phyloP scores from a whole-genome alignment of 2,888 invertebrate genomes.

The Andrena dorsata region DNA sequence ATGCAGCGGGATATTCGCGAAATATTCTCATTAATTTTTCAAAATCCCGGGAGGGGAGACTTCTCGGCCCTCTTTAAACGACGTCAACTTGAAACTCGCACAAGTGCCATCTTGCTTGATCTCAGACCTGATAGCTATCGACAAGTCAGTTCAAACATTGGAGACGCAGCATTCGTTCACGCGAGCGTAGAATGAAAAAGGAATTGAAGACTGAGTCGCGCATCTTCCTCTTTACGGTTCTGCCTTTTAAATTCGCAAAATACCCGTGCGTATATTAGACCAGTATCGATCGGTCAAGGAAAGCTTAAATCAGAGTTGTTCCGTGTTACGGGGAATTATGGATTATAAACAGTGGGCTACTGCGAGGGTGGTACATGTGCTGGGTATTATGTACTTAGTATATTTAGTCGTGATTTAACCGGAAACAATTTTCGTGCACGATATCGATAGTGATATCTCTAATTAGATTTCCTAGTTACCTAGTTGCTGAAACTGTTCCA shows the following conservation, averaged over 20 bases:
- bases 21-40: background rate
- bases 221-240: background rate
- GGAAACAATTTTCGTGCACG: background rate
- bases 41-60: background rate
- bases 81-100: too few relatives aligned
- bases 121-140: too few relatives aligned
- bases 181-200: too few relatives aligned
- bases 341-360: conserved; percentile 41
- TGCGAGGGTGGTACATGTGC: background rate
- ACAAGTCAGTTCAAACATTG: too few relatives aligned
- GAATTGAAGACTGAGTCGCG: too few relatives aligned
- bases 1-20: background rate
- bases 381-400: background rate
- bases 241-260: background rate
- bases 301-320: conserved; percentile 43
- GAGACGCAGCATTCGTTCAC: too few relatives aligned
- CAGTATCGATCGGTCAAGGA: conserved; percentile 23
- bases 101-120: too few relatives aligned
- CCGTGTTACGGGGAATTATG: conserved; percentile 36
- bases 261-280: background rate
- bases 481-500: background rate
- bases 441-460: background rate
- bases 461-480: background rate
- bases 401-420: background rate
- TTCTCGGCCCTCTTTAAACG: too few relatives aligned